Base-by-base conservation (phyloP, 2,888 invertebrate genomes). In the Lycophotia porphyrea region DNA sequence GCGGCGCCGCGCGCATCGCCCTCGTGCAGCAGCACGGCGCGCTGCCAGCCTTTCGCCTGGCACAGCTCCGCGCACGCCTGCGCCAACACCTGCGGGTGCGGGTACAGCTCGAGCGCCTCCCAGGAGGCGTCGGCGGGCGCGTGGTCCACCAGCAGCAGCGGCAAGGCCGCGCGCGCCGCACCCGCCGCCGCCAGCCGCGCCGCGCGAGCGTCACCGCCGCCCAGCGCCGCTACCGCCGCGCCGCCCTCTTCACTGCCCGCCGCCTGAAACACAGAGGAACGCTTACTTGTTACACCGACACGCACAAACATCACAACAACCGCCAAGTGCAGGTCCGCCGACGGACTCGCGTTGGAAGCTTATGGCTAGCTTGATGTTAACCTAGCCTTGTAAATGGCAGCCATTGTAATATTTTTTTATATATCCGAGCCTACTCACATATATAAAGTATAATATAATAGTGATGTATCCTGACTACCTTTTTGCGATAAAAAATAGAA, bases 21-120 rank as follows among this genome's bases (percentile, higher is more conserved):
- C 83, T 90, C 93, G 91, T 95, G 94, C 90, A 96, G 91, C 86
- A 95, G 84, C 86, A 93, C 95, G n/a, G 93, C 95, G 64, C 88
- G 87, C 71, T 73, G 66, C 96, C 96, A 95, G n/a, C 92, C 94
- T 88, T 95, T 95, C 42, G 90, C 94, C 73, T 72, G 84, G 80
- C 91, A 90, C 79, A 95, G 90, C 55, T 90, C 94, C 44, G 86
- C 90, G 69, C 92, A 91, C 34, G 92, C 94, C 93, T 89, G 86
- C 2, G 93, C 93, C 69, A 93, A 81, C 64, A 91, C 92, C 52
- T 91, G 92, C 0, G 86, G 86, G 79, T 92, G 93, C 76, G 94
- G 94, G 83, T 89, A 91, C 60, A 94, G 89, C 76, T 91, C 90
- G 21, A 95, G 92, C 83, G 91, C 91, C 84, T 92, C 93, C 88